Evolutionary conservation across 2,888 invertebrate species (phyloP), one percentile per base, ranked within the genome.

Genomic region (Lepidocyrtoides sp.): DNA sequence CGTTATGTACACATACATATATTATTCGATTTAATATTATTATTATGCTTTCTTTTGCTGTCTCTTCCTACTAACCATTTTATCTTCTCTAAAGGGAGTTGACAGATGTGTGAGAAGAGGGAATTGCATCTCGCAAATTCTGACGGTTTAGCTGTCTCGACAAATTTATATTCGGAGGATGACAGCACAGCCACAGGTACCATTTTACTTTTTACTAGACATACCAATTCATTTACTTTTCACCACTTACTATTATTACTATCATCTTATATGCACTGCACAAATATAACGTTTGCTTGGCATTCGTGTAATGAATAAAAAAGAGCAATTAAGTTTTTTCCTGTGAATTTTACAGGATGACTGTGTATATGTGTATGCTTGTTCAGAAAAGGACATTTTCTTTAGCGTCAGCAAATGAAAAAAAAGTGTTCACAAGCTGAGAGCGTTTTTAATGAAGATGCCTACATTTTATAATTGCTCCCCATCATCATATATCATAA

Each of bases 51-150:
- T 69, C 41, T 69, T 69, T 17, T 10, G 20, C 41, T 41, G 36
- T 69, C 36, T 69, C 63, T 63, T 29, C 1, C 2, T 36, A 7
- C n/a, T 41, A 36, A 66, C 4, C 26, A 60, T 20, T 20, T 81
- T 60, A 1, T 23, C 36, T 1, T 81, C 12, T 51, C 23, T 77
- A 51, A 77, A n/a, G 23, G 20, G 77, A 84, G 90, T 79, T 90
- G 90, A 90, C 90, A 90, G 90, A 72, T 90, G 77, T 84, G 90
- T 90, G 90, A 90, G 90, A 90, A 90, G 83, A 72, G 79, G 69
- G 82, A 79, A 72, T 82, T 41, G 51, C 66, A 51, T 79, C 63
- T 81, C 57, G 88, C 72, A 81, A 82, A 75, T 72, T 81, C 51
- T 89, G 83, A 89, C 83, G 72, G 57, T 75, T 75, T 29, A 75